Evolutionary conservation across 2,797 vertebrate species (phyloP), one percentile per base, ranked within the genome.

Genomic region (Cirrhinus molitorella): DNA sequence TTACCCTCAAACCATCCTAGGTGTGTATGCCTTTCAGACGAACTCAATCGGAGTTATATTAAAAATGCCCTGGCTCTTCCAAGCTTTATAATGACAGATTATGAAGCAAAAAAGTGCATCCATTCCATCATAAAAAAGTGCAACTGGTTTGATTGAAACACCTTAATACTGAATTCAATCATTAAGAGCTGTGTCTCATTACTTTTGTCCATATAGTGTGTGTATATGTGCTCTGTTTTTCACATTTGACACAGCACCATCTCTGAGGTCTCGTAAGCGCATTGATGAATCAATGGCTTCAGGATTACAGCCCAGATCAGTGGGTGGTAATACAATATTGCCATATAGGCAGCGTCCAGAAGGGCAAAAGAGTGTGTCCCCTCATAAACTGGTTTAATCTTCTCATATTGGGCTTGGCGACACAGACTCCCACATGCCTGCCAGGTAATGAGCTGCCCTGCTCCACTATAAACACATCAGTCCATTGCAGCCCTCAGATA

Each of bases 351-450:
- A 81, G 87, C 65, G 85, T 78, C 85, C 74, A 89, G 91, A 93
- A 94, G 91, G 92, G 87, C 90, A 87, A 91, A 43, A 88, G 80
- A 80, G 66, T 84, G 74, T 88, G 90, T 89, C 90, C 87, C 82
- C 88, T 85, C 90, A 94, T 92, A 94, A 94, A 90, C 84, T 55
- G 68, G 79, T 94, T 92, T 93, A 94, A 94, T 93, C 89, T 92
- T 81, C 85, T 91, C 88, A 87, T 91, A 93, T 91, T 90, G 89
- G 87, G 79, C 66, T 55, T 81, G 89, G 86, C 82, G 91, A 91
- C 87, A 88, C 85, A 83, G 86, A 87, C 76, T 79, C 88, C 84
- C 87, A 90, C 88, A 88, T 87, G 73, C 88, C 86, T 83, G 75
- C 79, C 71, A 75, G 85, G 85, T 91, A 92, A 93, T 92, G 87